phyloP scores from a whole-genome alignment of 2,797 vertebrate species.

The Mus minutoides region DNA sequence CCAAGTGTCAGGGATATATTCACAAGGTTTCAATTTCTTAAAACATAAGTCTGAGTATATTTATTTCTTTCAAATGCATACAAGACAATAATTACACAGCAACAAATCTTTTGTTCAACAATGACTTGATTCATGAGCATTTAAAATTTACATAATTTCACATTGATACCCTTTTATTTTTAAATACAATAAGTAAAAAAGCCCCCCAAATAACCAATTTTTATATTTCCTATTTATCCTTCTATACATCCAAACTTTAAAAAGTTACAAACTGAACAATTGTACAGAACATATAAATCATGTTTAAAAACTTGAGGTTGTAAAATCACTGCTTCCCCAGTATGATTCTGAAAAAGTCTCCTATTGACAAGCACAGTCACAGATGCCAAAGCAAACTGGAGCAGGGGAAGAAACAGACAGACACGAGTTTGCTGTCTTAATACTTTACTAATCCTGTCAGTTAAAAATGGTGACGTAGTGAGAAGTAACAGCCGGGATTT shows the following conservation, averaged over 20 bases:
- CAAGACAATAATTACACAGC: conserved; percentile 86
- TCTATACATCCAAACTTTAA: conserved; percentile 89
- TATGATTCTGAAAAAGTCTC: conserved; percentile 81
- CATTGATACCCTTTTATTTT: conserved; percentile 85
- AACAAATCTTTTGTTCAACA: conserved; percentile 86
- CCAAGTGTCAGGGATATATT: conserved; percentile 82
- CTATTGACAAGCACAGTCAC: conserved; percentile 80
- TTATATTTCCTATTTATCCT: conserved; percentile 86
- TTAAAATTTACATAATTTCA: conserved; percentile 86
- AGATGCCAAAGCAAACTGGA: conserved; percentile 77
- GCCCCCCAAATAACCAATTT: conserved; percentile 85
- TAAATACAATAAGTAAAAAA: conserved; percentile 88
- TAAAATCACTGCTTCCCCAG: conserved; percentile 83
- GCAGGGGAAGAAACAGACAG: conserved; percentile 78
- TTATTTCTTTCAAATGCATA: conserved; percentile 84
- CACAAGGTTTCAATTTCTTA: conserved; percentile 78
- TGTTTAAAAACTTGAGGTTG: conserved; percentile 89
- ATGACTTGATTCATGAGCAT: conserved; percentile 83
- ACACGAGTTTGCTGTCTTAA: conserved; percentile 85
- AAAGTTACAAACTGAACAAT: conserved; percentile 89
- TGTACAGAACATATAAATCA: conserved; percentile 89
- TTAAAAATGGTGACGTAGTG: conserved; percentile 74
- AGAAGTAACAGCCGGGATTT: conserved; percentile 83
- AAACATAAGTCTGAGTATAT: conserved; percentile 82
- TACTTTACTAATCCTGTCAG: conserved; percentile 86